Conservation (phyloP, 2,113 vertebrate genomes). For the Bambusicola thoracicus region DNA sequence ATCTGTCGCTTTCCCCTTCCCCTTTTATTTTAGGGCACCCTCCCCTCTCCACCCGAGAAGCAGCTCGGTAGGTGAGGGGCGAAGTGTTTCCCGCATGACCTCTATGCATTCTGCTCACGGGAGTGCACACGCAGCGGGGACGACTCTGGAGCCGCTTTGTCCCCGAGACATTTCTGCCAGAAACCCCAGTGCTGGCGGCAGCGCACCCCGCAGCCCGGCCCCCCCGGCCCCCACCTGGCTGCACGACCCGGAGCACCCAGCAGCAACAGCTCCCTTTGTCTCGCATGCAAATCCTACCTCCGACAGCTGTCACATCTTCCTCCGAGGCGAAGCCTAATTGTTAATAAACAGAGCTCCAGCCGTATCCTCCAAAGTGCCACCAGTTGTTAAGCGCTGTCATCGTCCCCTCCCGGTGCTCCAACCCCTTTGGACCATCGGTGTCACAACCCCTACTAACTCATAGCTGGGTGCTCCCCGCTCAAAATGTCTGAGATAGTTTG, state of each 20-base stretch:
- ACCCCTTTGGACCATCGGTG: slow-evolving; percentile 75
- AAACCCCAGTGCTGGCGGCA: neutral
- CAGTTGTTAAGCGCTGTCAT: slow-evolving; percentile 72
- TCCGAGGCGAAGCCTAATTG: slow-evolving; percentile 73
- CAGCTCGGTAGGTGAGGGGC: slow-evolving; percentile 17
- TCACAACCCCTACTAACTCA: slow-evolving; percentile 82
- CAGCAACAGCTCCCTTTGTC: slow-evolving; percentile 81
- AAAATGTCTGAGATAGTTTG: slow-evolving; percentile 88
- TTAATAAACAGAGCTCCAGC: slow-evolving; percentile 72
- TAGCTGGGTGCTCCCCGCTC: slow-evolving; percentile 77
- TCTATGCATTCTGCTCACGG: slow-evolving; percentile 67
- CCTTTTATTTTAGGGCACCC: neutral
- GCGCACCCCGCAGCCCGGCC: neutral
- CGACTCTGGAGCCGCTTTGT: neutral
- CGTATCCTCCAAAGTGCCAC: slow-evolving; percentile 74
- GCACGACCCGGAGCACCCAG: slow-evolving; percentile 18
- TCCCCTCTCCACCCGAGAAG: slow-evolving; percentile 29
- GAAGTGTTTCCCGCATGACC: slow-evolving; percentile 74
- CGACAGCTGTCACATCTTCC: slow-evolving; percentile 80
- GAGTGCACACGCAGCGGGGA: slow-evolving; percentile 63
- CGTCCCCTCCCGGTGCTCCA: slow-evolving; percentile 67
- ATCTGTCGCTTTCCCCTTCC: slow-evolving; percentile 21
- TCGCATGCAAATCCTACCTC: slow-evolving; percentile 83
- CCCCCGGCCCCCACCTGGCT: slow-evolving; percentile 46
- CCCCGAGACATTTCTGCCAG: slow-evolving; percentile 62